Evolutionary conservation across 1,140 invertebrate genomes (phyloP).

Genomic region (Leucophenga varia): DNA sequence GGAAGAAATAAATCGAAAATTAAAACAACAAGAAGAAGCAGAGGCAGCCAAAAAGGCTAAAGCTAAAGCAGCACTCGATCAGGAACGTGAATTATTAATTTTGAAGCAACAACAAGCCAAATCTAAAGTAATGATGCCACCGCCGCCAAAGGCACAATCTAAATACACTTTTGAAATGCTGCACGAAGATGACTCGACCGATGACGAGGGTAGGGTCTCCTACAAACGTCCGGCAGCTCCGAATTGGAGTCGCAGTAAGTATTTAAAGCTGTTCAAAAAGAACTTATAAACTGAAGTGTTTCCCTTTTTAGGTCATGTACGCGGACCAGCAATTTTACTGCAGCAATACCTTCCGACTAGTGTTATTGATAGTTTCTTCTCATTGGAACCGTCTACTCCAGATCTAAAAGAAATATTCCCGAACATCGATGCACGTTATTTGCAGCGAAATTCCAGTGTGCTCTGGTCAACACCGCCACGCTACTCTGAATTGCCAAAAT

Average conservation of each 20-base stretch:
- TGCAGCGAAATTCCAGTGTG: slow-evolving; percentile 71
- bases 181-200: slow-evolving; percentile 61
- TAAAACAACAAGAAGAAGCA: slow-evolving; percentile 55
- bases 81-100: slow-evolving; percentile 43
- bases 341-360: slow-evolving; percentile 41
- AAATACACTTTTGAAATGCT: slow-evolving; percentile 57
- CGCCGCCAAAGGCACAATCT: slow-evolving; percentile 33
- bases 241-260: slow-evolving; percentile 59
- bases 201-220: slow-evolving; percentile 59
- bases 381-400: slow-evolving; percentile 63
- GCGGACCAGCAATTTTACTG: slow-evolving; percentile 31
- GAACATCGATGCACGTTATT: slow-evolving; percentile 63
- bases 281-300: neutral
- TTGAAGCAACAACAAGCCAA: slow-evolving; percentile 40
- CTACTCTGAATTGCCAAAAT: slow-evolving; percentile 57
- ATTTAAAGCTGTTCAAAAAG: neutral
- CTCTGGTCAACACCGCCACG: slow-evolving; percentile 70
- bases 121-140: slow-evolving; percentile 37
- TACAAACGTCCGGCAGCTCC: slow-evolving; percentile 59
- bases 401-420: slow-evolving; percentile 69
- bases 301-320: slow-evolving; percentile 31
- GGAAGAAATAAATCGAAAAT: slow-evolving; percentile 59
- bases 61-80: slow-evolving; percentile 44
- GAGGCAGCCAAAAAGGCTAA: slow-evolving; percentile 53
- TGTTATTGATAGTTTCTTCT: slow-evolving; percentile 63